Percentiles rank a stretch among this genome's conserved stretches.
Conservation (phyloP, 2,888 invertebrate genomes). For the Abrostola triplasia region DNA sequence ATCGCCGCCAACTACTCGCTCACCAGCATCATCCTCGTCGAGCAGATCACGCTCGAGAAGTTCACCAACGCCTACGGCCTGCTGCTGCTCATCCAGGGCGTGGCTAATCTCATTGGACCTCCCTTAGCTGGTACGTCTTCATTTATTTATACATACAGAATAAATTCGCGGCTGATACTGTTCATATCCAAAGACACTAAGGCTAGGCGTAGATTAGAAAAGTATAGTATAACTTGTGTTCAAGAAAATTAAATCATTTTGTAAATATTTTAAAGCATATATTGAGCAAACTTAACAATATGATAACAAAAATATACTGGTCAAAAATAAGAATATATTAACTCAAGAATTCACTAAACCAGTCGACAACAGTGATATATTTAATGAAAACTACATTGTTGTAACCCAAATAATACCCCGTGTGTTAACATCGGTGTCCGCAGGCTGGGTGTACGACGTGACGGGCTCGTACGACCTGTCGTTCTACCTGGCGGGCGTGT, state of each 20-base stretch:
- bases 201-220: no score
- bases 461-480: conserved; percentile 93
- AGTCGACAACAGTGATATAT: no score
- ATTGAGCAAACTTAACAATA: no score
- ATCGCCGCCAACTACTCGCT: conserved; percentile 97
- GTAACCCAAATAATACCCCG: neutral
- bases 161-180: no score
- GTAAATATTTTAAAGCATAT: no score
- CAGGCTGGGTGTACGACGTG: conserved; percentile 94
- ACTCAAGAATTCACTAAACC: no score
- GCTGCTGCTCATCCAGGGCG: conserved; percentile 95
- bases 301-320: no score
- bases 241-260: no score
- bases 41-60: conserved; percentile 95
- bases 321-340: no score
- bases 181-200: no score
- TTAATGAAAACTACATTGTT: no score
- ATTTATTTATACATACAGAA: neutral
- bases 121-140: conserved; percentile 93
- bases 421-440: conserved; percentile 57
- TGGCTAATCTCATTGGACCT: conserved; percentile 96
- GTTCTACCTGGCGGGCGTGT: conserved; percentile 94
- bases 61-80: conserved; percentile 97
- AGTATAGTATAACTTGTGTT: no score
- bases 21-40: conserved; percentile 96